phyloP scores from a whole-genome alignment of 2,888 invertebrate species.

The Drosophila monieri region DNA sequence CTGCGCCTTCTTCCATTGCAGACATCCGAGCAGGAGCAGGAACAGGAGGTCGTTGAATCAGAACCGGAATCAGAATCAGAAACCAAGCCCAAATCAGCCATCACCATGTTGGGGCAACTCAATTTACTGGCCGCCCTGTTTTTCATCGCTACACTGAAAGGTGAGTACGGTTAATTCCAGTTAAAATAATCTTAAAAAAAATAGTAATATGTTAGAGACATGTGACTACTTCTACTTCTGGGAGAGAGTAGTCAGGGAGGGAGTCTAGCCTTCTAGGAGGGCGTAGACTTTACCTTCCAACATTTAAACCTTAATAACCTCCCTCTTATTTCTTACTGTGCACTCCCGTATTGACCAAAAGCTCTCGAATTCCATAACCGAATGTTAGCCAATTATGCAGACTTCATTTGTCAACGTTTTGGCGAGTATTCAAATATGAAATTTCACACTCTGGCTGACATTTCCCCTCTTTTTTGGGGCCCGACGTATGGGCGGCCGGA shows the following conservation, averaged over 20 bases:
- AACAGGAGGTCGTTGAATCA: neutral
- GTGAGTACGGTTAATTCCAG: constrained; percentile 54
- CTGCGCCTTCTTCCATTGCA: constrained; percentile 20
- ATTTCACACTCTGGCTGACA: constrained; percentile 75
- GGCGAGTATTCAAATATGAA: constrained; percentile 67
- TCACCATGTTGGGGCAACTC: constrained; percentile 60
- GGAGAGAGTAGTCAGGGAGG: no score
- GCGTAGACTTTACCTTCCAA: no score
- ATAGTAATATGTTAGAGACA: neutral
- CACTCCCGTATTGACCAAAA: constrained; percentile 6
- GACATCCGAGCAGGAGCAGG: constrained; percentile 15
- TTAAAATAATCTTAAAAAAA: neutral
- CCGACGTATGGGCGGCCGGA: constrained; percentile 23
- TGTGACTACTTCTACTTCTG: no score
- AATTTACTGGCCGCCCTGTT: constrained; percentile 50
- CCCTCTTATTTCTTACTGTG: neutral
- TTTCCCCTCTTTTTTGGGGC: constrained; percentile 46
- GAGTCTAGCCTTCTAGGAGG: no score
- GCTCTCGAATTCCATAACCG: constrained; percentile 27
- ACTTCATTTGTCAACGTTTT: constrained; percentile 65
- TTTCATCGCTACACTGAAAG: constrained; percentile 56
- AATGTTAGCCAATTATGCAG: constrained; percentile 64
- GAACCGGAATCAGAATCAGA: constrained; percentile 6
- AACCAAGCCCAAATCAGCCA: constrained; percentile 21
- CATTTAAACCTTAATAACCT: neutral